Percentiles rank a stretch among this genome's conserved stretches.
Evolutionary conservation across 2,113 vertebrate species (phyloP).

Genomic region (Colius striatus): DNA sequence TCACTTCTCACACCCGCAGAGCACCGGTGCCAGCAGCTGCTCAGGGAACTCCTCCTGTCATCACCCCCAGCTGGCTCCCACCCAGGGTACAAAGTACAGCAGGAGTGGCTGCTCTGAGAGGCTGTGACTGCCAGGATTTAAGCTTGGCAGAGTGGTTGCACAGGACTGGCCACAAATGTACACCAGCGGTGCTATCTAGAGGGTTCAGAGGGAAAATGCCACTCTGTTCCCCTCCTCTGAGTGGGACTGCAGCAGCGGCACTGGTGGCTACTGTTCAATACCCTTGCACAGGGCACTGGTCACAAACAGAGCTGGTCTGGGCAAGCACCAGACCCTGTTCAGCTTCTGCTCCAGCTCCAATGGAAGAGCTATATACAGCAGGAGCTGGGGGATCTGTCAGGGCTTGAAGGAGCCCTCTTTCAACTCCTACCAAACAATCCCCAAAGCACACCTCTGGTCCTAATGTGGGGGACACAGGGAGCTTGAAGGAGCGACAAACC

Average conservation of each 20-base stretch:
- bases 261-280: not conserved
- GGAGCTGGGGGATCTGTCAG: not conserved
- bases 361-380: not conserved
- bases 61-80: not conserved
- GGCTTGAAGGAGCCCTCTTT: not conserved
- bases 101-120: not conserved
- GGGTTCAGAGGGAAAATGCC: not conserved
- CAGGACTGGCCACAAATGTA: not conserved
- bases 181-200: fast-evolving
- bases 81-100: not conserved
- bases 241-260: not conserved
- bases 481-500: not conserved
- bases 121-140: not conserved
- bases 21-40: not conserved
- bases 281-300: not conserved
- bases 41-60: not conserved
- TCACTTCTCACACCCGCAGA: not conserved
- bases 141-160: not conserved
- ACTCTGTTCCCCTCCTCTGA: not conserved
- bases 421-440: not conserved
- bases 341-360: not conserved
- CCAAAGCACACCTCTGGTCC: fast-evolving
- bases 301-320: not conserved
- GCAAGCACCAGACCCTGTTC: not conserved
- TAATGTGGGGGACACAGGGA: fast-evolving